Evolutionary conservation across 1,140 invertebrate genomes (phyloP).

Genomic region (Atopsyche davidsoni): DNA sequence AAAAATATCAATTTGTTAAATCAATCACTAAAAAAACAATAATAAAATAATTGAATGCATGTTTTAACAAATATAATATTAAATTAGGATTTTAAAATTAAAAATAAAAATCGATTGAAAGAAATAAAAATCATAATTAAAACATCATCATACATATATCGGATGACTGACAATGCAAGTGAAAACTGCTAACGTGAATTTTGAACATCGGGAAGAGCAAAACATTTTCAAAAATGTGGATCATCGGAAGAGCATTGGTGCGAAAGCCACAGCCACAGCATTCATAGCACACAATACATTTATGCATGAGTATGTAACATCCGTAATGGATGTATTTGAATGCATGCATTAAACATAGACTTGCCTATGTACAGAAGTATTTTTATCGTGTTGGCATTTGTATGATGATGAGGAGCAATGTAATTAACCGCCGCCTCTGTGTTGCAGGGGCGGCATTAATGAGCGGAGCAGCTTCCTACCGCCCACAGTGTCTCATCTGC

Average conservation of each 20-base stretch:
- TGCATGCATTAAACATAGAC: constrained; percentile 27
- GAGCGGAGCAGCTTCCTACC: constrained; percentile 43
- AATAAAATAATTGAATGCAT: too few relatives aligned
- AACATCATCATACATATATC: too few relatives aligned
- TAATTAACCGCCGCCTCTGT: constrained; percentile 45
- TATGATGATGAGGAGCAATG: constrained; percentile 14
- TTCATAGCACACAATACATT: constrained; percentile 9
- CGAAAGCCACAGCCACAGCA: constrained; percentile 7
- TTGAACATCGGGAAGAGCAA: too few relatives aligned
- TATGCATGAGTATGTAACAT: constrained; percentile 30
- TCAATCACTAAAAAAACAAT: too few relatives aligned
- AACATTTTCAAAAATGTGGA: too few relatives aligned
- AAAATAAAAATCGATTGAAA: too few relatives aligned
- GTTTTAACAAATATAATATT: too few relatives aligned
- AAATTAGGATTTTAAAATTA: too few relatives aligned
- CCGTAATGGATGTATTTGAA: constrained; percentile 23
- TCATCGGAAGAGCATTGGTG: constrained; percentile 5
- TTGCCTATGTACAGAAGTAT: constrained; percentile 18
- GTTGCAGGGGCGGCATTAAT: constrained; percentile 49
- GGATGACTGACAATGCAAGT: too few relatives aligned
- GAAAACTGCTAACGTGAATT: too few relatives aligned
- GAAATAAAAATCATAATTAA: too few relatives aligned
- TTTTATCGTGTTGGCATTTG: constrained; percentile 15
- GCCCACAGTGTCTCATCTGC: constrained; percentile 62
- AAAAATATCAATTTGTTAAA: too few relatives aligned